Evolutionary conservation across 2,888 invertebrate species (phyloP).

Genomic region (Erannis defoliaria): DNA sequence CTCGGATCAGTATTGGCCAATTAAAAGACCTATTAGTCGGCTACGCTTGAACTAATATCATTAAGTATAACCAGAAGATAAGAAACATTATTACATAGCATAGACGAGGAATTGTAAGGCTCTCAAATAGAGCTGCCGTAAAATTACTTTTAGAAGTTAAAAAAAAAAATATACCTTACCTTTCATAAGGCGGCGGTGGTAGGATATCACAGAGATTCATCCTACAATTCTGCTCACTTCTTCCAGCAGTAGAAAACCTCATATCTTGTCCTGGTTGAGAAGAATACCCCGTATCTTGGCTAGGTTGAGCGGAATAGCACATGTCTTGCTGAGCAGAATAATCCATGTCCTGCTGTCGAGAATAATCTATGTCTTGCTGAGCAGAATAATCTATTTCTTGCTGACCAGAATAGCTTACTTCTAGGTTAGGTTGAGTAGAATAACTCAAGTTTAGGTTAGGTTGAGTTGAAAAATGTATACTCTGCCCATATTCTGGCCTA

Average conservation of each 20-base stretch:
- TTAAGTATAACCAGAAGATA: too few relatives aligned
- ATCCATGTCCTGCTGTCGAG: not conserved
- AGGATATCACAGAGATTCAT: slow-evolving; percentile 82
- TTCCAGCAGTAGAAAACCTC: slow-evolving; percentile 68
- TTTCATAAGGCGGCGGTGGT: slow-evolving; percentile 82
- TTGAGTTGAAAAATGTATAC: slow-evolving; percentile 19
- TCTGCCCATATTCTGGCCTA: slow-evolving; percentile 6
- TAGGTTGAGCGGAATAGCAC: slow-evolving; percentile 8
- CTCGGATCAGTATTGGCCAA: too few relatives aligned
- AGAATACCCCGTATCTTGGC: slow-evolving; percentile 23
- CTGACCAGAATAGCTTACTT: slow-evolving; percentile 14
- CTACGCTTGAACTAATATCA: too few relatives aligned
- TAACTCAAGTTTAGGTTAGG: slow-evolving; percentile 17
- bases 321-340: slow-evolving; percentile 11
- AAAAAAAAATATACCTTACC: slow-evolving; percentile 55
- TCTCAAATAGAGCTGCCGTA: too few relatives aligned
- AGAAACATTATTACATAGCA: too few relatives aligned
- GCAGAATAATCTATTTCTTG: slow-evolving; percentile 3
- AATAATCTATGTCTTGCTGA: slow-evolving; percentile 14
- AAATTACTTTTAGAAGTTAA: not conserved
- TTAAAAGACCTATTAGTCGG: too few relatives aligned
- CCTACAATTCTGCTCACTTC: slow-evolving; percentile 76
- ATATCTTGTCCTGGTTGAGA: slow-evolving; percentile 48
- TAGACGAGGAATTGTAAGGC: too few relatives aligned
- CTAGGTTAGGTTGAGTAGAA: slow-evolving; percentile 14